These are phyloP conservation scores for Panzeria rudis DNA, from an alignment of 2,888 invertebrate species.

Conservation along the genomic window DNA sequence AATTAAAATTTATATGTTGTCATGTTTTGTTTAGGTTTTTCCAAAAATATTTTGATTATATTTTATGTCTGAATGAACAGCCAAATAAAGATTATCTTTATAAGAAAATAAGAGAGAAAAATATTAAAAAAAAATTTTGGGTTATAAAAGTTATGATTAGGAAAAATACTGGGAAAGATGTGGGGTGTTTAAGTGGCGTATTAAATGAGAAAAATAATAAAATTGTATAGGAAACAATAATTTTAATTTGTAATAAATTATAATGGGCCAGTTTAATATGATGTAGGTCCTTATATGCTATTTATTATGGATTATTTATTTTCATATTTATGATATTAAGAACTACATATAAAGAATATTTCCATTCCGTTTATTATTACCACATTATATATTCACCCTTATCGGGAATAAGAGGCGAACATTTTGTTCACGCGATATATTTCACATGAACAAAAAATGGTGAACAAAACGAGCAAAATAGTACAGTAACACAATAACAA, in stretches of 20 bases:
- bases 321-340: neutral
- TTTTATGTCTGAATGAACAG: conserved; percentile 52
- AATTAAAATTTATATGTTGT: conserved; percentile 47
- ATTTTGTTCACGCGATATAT: too few relatives aligned
- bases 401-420: too few relatives aligned
- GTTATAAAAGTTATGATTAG: neutral
- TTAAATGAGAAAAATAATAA: neutral
- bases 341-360: neutral
- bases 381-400: too few relatives aligned
- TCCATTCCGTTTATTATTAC: too few relatives aligned
- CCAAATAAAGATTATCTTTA: conserved; percentile 58
- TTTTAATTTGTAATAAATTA: conserved; percentile 1
- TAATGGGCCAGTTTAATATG: neutral
- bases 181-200: neutral
- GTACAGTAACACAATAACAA: too few relatives aligned
- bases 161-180: neutral
- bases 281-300: neutral
- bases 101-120: conserved; percentile 1
- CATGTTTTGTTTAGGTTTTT: conserved; percentile 47
- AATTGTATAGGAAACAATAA: neutral
- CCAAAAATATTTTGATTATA: conserved; percentile 64
- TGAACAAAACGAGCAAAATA: too few relatives aligned
- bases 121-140: neutral
- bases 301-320: neutral
- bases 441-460: too few relatives aligned